Percentiles rank a stretch among this genome's conserved stretches.
These are phyloP conservation scores for Rhagologus leucostigma DNA, from an alignment of 2,113 vertebrate species.

Conservation along the genomic window DNA sequence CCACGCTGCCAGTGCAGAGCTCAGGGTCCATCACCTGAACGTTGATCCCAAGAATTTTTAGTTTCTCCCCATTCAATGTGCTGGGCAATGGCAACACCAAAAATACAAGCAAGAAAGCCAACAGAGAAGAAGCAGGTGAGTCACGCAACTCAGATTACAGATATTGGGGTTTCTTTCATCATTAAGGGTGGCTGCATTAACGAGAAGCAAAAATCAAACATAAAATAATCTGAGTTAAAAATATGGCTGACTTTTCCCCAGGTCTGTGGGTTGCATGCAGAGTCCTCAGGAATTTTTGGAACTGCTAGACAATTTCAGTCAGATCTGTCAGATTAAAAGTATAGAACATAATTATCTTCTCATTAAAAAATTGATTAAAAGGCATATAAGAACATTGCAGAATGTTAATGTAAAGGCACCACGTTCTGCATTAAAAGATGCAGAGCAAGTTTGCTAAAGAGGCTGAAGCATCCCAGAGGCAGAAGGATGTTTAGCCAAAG, in stretches of 20 bases:
- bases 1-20: not conserved
- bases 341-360: not conserved
- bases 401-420: not conserved
- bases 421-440: not conserved
- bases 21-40: not conserved
- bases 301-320: not conserved
- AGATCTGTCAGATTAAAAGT: slow-evolving; percentile 4
- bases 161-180: not conserved
- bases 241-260: not conserved
- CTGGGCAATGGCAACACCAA: not conserved
- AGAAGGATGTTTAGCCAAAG: not conserved
- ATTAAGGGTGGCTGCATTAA: not conserved
- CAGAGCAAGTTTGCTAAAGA: not conserved
- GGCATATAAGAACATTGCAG: not conserved
- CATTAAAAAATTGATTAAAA: slow-evolving; percentile 26
- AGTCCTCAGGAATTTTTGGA: not conserved
- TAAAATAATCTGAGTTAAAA: not conserved
- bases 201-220: accelerated
- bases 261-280: not conserved
- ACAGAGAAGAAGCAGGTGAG: not conserved
- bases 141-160: not conserved
- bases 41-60: not conserved
- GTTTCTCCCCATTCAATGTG: not conserved
- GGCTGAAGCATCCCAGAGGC: not conserved
- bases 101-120: not conserved